Conservation (phyloP, 2,888 invertebrate genomes). For the Zaprionus lineosus region DNA sequence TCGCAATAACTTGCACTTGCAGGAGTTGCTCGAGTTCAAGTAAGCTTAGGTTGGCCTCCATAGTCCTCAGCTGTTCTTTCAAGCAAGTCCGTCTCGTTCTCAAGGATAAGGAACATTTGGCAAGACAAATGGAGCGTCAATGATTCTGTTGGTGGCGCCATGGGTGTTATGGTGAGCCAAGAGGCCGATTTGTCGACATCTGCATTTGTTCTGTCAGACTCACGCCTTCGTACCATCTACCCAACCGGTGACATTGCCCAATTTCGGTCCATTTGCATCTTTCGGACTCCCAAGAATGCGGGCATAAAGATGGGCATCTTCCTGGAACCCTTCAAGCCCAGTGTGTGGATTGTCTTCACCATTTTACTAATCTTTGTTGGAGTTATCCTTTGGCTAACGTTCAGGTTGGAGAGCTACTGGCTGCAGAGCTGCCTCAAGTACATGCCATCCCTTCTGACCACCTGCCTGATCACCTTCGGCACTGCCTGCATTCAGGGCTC, state of each 20-base stretch:
- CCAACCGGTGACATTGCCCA: constrained; percentile 50
- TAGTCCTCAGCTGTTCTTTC: too few relatives aligned
- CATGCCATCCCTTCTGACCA: constrained; percentile 75
- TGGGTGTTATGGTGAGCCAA: constrained; percentile 69
- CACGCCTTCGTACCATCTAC: constrained; percentile 54
- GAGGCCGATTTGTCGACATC: constrained; percentile 64
- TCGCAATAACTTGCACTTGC: constrained; percentile 52
- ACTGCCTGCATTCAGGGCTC: constrained; percentile 84
- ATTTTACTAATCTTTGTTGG: constrained; percentile 79
- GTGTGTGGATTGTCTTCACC: constrained; percentile 85
- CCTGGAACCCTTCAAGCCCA: constrained; percentile 84
- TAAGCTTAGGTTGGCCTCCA: constrained; percentile 21
- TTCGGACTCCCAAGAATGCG: constrained; percentile 85
- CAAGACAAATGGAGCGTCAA: constrained; percentile 66
- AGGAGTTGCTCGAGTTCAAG: constrained; percentile 74
- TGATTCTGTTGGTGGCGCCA: constrained; percentile 71
- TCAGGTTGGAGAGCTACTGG: constrained; percentile 70
- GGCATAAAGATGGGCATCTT: constrained; percentile 85
- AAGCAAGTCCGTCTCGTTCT: too few relatives aligned
- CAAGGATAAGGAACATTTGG: constrained; percentile 59
- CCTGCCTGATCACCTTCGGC: constrained; percentile 83
- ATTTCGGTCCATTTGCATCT: constrained; percentile 84
- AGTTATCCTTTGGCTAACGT: constrained; percentile 79
- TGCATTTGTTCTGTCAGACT: constrained; percentile 47
- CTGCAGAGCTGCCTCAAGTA: constrained; percentile 50